Evolutionary conservation across 1,140 invertebrate species (phyloP).

Genomic region (Stegodyphus dumicola): DNA sequence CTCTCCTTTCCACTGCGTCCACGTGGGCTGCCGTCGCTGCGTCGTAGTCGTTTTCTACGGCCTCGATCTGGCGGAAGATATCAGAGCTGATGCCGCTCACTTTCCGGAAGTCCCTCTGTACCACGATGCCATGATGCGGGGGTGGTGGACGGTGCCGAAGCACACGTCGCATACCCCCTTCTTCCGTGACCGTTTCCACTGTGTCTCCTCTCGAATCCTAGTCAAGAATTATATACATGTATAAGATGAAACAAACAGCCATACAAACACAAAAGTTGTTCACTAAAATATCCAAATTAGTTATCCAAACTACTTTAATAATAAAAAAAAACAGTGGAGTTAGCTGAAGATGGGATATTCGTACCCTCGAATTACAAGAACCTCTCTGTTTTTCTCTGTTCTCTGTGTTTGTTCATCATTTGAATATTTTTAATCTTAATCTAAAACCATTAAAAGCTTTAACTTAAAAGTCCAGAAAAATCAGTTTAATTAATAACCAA

Average conservation of each 20-base stretch:
- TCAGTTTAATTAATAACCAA: no score
- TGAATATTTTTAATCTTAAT: no score
- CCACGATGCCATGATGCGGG: slow-evolving; percentile 78
- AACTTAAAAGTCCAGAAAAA: no score
- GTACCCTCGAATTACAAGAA: no score
- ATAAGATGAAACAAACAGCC: background rate
- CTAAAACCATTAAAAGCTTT: no score
- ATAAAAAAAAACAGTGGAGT: no score
- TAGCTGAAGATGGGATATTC: no score
- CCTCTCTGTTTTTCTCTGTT: no score
- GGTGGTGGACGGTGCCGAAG: slow-evolving; percentile 69
- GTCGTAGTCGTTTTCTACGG: slow-evolving; percentile 94
- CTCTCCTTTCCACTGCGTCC: slow-evolving; percentile 88
- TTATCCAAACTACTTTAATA: no score
- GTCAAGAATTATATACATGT: background rate
- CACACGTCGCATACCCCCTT: slow-evolving; percentile 18
- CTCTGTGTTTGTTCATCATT: no score
- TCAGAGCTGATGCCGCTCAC: slow-evolving; percentile 94
- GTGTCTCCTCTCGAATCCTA: slow-evolving; percentile 40
- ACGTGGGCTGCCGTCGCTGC: slow-evolving; percentile 84
- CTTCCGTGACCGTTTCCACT: slow-evolving; percentile 43
- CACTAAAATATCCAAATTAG: no score
- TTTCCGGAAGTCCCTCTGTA: slow-evolving; percentile 93
- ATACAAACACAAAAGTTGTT: background rate
- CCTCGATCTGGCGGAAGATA: slow-evolving; percentile 96